Evolutionary conservation across 2,113 vertebrate genomes (phyloP).

Genomic region (Neomonachus schauinslandi): DNA sequence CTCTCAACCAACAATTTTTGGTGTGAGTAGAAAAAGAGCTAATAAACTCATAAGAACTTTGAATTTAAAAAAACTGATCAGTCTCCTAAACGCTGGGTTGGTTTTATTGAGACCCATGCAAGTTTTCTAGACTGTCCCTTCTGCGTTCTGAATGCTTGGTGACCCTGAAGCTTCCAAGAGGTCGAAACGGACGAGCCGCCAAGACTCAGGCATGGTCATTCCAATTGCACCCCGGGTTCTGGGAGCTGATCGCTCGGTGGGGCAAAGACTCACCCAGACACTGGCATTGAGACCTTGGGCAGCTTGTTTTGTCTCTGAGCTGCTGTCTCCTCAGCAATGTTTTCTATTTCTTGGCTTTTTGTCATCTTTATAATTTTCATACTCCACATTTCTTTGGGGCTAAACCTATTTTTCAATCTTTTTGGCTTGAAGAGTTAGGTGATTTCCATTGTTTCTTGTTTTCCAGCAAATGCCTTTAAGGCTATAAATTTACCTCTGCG

Average conservation of each 20-base stretch:
- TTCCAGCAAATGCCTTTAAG: constrained; percentile 2
- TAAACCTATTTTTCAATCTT: neutral
- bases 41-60: neutral
- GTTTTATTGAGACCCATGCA: neutral
- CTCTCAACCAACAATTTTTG: neutral
- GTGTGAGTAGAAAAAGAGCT: neutral
- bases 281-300: accelerated
- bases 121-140: neutral
- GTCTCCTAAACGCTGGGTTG: neutral
- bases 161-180: neutral
- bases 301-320: neutral
- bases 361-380: neutral
- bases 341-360: neutral
- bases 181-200: accelerated
- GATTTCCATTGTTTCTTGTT: neutral
- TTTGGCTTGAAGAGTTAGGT: neutral
- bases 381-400: neutral
- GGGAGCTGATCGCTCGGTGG: too few species aligned
- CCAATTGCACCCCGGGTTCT: accelerated
- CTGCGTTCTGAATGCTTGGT: neutral
- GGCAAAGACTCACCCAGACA: accelerated
- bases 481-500: constrained; percentile 63
- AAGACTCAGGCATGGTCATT: neutral
- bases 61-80: neutral
- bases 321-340: neutral